These are phyloP conservation scores for Ommatoiulus sabulosus DNA, from an alignment of 2,888 invertebrate species.

Conservation along the genomic window DNA sequence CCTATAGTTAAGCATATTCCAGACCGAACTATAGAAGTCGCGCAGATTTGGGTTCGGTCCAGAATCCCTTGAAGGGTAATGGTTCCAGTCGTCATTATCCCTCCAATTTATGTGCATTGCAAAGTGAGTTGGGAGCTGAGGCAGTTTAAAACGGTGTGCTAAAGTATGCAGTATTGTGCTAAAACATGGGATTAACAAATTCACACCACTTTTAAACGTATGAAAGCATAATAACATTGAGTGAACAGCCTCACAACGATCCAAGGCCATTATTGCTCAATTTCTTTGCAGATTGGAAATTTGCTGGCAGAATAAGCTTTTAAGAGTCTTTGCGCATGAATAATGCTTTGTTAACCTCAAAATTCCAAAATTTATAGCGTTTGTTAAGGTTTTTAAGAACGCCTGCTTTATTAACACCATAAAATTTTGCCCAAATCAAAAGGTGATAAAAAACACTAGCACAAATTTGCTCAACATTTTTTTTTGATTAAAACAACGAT, in stretches of 20 bases:
- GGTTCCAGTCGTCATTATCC: not conserved
- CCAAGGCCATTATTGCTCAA: conserved; percentile 45
- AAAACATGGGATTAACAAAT: conserved; percentile 7
- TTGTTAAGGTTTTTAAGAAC: not conserved
- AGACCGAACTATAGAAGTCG: conserved; percentile 31
- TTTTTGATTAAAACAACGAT: not conserved
- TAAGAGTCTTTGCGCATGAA: not conserved
- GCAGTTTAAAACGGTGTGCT: not conserved
- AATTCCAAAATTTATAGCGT: not conserved
- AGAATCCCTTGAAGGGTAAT: not conserved
- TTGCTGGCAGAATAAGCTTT: not conserved
- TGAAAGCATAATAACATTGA: conserved; percentile 12
- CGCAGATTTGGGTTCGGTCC: not conserved
- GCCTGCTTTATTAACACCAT: not conserved
- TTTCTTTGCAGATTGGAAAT: conserved; percentile 6
- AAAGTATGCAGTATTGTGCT: conserved; percentile 8
- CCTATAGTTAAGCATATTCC: not conserved
- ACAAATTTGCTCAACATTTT: conserved; percentile 14
- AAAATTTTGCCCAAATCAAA: not conserved
- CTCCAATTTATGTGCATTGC: conserved; percentile 3
- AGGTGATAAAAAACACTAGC: not conserved
- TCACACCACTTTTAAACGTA: conserved; percentile 1
- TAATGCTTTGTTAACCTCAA: conserved; percentile 4
- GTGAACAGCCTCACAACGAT: conserved; percentile 20
- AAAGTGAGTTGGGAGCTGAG: conserved; percentile 21